Conservation (phyloP, 2,113 vertebrate genomes). For the Acanthisitta chloris region DNA sequence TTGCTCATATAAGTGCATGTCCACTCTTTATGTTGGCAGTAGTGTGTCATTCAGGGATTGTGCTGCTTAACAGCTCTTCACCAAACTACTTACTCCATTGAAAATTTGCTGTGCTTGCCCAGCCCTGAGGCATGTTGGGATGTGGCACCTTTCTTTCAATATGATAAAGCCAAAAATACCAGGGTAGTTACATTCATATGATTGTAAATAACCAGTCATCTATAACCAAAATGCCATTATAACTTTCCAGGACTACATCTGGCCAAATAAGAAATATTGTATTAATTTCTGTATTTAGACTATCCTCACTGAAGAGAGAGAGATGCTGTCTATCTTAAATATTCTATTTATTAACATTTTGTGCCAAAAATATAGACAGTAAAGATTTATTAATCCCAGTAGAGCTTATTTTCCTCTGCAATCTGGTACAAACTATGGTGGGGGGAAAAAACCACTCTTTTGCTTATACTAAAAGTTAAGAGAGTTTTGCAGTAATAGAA, state of each 20-base stretch:
- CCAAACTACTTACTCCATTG: background rate
- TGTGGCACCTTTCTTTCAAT: background rate
- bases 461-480: background rate
- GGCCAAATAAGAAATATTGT: background rate
- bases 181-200: background rate
- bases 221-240: background rate
- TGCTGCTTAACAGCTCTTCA: background rate
- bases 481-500: background rate
- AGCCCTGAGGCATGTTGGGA: background rate
- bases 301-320: background rate
- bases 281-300: background rate
- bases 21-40: background rate
- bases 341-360: background rate
- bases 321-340: background rate
- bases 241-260: background rate
- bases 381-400: background rate
- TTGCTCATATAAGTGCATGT: background rate
- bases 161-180: background rate
- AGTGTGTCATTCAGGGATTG: background rate
- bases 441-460: accelerated
- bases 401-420: background rate
- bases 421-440: background rate
- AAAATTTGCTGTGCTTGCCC: background rate
- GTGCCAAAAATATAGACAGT: background rate
- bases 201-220: background rate